Conservation (phyloP, 2,113 vertebrate species). For the Rhabdomys dilectus region DNA sequence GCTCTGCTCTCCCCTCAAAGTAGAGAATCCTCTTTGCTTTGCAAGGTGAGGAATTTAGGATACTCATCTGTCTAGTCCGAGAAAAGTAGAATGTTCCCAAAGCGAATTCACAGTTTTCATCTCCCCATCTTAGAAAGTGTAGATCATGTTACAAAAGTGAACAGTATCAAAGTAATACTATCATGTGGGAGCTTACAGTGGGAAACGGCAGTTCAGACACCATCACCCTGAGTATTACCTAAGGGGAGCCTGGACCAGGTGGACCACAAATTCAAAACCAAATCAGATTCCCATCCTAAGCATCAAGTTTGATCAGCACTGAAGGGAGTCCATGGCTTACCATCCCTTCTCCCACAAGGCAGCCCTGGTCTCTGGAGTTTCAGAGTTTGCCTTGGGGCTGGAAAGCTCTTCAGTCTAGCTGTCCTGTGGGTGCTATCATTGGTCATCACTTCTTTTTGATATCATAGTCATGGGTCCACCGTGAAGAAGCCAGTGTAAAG, state of each 20-base stretch:
- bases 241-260: neutral
- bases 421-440: too few species aligned
- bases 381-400: neutral
- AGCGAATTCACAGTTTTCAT: neutral
- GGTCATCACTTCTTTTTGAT: neutral
- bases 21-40: neutral
- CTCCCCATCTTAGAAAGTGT: neutral
- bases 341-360: neutral
- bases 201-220: neutral
- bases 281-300: neutral
- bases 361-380: neutral
- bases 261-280: neutral
- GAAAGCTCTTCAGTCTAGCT: neutral
- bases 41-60: neutral
- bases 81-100: neutral
- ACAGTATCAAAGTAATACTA: neutral
- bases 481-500: neutral
- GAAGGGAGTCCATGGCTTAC: neutral
- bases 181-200: neutral
- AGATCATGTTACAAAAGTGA: slow-evolving; percentile 23
- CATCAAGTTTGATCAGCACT: neutral
- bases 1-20: neutral
- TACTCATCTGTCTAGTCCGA: neutral
- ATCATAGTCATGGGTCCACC: neutral
- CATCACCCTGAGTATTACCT: neutral